phyloP scores from a whole-genome alignment of 2,797 vertebrate species.

The Jordanella pulchra region DNA sequence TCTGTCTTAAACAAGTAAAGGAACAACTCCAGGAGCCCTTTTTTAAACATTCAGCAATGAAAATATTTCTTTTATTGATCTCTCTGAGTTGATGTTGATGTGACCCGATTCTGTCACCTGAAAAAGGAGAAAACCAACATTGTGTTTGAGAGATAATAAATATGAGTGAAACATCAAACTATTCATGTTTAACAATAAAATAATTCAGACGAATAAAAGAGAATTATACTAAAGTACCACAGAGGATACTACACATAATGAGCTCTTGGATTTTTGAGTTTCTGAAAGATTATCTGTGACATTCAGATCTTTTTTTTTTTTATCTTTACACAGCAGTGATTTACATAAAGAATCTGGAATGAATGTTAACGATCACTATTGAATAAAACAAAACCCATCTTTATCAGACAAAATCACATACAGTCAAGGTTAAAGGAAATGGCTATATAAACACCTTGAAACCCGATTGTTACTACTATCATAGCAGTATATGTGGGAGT shows the following conservation, averaged over 20 bases:
- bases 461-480: background rate
- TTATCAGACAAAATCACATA: background rate
- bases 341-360: background rate
- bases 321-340: background rate
- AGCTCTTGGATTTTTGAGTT: too few species aligned
- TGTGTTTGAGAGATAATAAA: background rate
- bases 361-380: background rate
- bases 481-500: background rate
- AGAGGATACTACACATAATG: background rate
- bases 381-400: background rate
- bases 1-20: background rate
- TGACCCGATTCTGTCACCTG: constrained; percentile 1
- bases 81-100: background rate
- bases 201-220: background rate
- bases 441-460: background rate
- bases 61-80: background rate
- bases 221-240: background rate
- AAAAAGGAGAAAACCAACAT: background rate
- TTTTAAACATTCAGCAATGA: background rate
- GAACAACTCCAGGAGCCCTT: background rate
- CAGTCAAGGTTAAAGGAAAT: background rate
- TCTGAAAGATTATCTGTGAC: background rate
- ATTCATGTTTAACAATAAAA: background rate
- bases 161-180: background rate
- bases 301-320: too few species aligned